Evolutionary conservation across 1,140 invertebrate genomes (phyloP).

Genomic region (Diploscapter pachys): DNA sequence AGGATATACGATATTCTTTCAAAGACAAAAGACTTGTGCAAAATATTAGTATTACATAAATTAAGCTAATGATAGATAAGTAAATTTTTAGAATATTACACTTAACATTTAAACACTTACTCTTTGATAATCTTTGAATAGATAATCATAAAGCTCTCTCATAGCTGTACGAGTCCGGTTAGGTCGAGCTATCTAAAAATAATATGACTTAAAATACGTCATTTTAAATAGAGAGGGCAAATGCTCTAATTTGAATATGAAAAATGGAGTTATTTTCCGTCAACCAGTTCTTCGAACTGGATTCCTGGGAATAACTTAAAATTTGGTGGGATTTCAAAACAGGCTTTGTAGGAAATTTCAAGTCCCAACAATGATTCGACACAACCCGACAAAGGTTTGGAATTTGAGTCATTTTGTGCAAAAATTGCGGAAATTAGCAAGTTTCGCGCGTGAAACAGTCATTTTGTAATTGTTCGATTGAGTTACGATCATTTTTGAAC

Average conservation of each 20-base stretch:
- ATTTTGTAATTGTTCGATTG: too few species aligned
- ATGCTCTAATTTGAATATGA: not conserved
- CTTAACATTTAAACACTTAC: slow-evolving; percentile 32
- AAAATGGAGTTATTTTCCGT: not conserved
- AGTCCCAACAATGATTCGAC: not conserved
- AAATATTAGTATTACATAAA: not conserved
- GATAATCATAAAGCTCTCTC: slow-evolving; percentile 41
- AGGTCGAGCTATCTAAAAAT: not conserved
- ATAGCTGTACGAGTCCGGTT: slow-evolving; percentile 24
- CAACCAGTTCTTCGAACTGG: not conserved
- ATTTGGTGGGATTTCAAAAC: not conserved
- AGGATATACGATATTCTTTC: not conserved
- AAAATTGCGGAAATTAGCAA: slow-evolving; percentile 5
- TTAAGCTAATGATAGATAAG: not conserved
- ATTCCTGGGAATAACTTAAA: not conserved
- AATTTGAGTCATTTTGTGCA: not conserved
- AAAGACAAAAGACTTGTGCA: not conserved
- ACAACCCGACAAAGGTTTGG: not conserved
- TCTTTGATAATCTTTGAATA: slow-evolving; percentile 43
- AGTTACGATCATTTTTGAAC: too few species aligned
- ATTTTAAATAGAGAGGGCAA: not conserved
- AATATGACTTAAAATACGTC: not conserved
- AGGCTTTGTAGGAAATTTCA: not conserved
- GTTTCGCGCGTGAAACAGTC: too few species aligned
- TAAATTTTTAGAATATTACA: slow-evolving; percentile 8